Evolutionary conservation across 2,797 vertebrate genomes (phyloP).

Genomic region (Carduelis carduelis): DNA sequence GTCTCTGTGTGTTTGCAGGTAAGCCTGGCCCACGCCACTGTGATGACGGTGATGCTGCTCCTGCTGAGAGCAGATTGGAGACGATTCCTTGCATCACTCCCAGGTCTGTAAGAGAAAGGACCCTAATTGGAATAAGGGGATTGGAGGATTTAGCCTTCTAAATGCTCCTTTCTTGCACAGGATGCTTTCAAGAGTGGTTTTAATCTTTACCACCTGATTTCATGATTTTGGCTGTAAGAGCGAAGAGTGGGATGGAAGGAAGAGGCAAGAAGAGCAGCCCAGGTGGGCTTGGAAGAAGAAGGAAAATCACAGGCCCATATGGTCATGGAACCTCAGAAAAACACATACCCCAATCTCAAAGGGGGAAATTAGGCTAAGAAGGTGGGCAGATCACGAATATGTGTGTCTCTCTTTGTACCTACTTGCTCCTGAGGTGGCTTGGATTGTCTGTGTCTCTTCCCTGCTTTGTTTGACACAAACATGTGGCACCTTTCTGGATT

Average conservation of each 20-base stretch:
- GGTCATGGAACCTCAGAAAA: background rate
- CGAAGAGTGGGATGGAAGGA: background rate
- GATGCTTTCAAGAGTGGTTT: background rate
- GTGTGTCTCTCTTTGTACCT: background rate
- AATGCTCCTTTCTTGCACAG: conserved; percentile 33
- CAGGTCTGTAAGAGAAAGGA: background rate
- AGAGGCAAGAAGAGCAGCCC: background rate
- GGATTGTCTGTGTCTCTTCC: background rate
- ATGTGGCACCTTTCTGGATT: background rate
- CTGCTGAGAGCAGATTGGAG: background rate
- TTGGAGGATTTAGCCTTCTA: conserved; percentile 48
- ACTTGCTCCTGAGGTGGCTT: background rate
- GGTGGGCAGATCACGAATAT: too few species aligned
- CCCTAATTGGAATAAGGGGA: conserved; percentile 45
- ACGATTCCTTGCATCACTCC: background rate
- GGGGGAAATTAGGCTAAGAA: background rate
- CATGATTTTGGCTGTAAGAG: background rate
- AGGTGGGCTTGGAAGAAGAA: background rate
- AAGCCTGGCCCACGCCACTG: background rate
- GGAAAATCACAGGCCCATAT: background rate
- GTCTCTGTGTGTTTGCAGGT: background rate
- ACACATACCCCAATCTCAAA: background rate
- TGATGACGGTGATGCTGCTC: rapidly evolving
- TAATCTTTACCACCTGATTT: conserved; percentile 53
- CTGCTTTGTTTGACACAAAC: background rate